Evolutionary conservation across 2,113 vertebrate species (phyloP).

Genomic region (Megaceryle maxima): DNA sequence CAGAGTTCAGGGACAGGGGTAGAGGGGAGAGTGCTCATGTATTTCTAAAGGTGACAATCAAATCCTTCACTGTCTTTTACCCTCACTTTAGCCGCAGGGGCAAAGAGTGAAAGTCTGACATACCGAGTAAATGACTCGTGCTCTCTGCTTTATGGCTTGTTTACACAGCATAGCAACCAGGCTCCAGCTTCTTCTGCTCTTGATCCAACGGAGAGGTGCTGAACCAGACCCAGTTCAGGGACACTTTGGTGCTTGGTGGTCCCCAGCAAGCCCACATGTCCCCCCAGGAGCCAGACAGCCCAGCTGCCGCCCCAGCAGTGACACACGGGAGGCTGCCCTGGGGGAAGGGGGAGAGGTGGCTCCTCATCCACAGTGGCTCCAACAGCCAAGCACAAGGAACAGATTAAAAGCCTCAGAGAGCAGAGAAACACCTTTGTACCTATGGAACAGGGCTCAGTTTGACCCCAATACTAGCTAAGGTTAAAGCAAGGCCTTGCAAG

Average conservation of each 20-base stretch:
- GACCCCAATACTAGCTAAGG: fast-evolving
- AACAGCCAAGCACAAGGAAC: not conserved
- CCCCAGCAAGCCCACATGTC: not conserved
- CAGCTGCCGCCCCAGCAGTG: not conserved
- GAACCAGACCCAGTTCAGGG: not conserved
- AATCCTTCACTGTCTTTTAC: not conserved
- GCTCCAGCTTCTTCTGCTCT: not conserved
- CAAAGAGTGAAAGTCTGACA: not conserved
- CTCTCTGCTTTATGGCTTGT: not conserved
- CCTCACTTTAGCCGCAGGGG: not conserved
- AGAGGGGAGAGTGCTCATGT: not conserved
- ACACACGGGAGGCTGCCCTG: fast-evolving
- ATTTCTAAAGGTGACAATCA: not conserved
- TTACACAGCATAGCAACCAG: not conserved
- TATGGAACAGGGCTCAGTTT: not conserved
- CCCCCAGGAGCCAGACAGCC: not conserved
- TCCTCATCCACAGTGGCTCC: not conserved
- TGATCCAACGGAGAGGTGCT: fast-evolving
- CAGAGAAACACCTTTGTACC: not conserved
- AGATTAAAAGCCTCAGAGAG: not conserved
- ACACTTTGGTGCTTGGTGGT: not conserved
- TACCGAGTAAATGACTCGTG: fast-evolving
- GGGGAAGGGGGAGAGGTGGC: not conserved
- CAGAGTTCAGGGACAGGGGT: not conserved
- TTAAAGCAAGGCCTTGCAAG: not conserved